phyloP scores from a whole-genome alignment of 2,888 invertebrate species.

The Norana najaformis region DNA sequence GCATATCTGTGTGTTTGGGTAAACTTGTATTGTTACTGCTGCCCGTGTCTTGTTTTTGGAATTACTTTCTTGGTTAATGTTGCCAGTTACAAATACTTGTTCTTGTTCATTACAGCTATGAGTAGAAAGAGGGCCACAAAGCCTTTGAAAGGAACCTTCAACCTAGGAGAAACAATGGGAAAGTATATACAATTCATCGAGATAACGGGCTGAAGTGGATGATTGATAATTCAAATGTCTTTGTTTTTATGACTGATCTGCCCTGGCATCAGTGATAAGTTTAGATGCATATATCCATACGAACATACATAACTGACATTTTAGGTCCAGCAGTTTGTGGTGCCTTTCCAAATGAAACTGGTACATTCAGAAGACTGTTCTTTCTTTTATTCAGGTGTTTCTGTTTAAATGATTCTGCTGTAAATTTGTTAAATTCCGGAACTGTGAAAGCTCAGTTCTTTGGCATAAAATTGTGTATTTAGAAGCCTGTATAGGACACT shows the following conservation, averaged over 20 bases:
- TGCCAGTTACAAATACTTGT: not conserved
- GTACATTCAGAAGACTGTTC: not conserved
- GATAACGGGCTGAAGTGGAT: not conserved
- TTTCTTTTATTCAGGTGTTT: not conserved
- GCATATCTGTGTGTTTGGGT: not conserved
- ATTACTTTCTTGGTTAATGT: not conserved
- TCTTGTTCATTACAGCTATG: not conserved
- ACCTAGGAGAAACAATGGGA: constrained; percentile 17
- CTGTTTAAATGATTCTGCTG: not conserved
- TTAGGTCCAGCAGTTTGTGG: not conserved
- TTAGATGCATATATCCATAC: not conserved
- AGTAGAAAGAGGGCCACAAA: not conserved
- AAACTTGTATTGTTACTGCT: not conserved
- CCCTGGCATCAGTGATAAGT: not conserved
- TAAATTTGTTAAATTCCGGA: not conserved
- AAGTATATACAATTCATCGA: constrained; percentile 15
- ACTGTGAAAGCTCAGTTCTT: not conserved
- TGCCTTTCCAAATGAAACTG: not conserved
- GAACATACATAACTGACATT: not conserved
- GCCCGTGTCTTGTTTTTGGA: no score
- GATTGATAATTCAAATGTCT: not conserved
- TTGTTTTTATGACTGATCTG: not conserved
- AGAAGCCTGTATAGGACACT: not conserved
- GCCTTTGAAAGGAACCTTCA: not conserved
- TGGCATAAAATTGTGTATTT: not conserved